Evolutionary conservation across 2,797 vertebrate species (phyloP).

Genomic region (Nannoperca obscura): DNA sequence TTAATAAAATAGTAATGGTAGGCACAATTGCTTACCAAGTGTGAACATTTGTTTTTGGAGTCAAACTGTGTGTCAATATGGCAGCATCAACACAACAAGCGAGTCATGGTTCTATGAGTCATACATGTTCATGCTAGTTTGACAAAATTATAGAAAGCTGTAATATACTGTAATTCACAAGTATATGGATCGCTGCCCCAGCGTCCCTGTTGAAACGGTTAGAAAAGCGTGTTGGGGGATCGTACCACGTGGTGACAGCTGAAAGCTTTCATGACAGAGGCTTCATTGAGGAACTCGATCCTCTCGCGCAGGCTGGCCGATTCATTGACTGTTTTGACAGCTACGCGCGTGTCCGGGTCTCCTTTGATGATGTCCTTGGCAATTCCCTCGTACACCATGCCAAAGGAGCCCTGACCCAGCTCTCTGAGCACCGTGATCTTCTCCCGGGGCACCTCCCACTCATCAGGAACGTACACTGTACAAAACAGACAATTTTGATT

Average conservation of each 20-base stretch:
- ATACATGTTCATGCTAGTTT: constrained; percentile 41
- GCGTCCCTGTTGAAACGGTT: neutral
- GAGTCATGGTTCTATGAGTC: constrained; percentile 49
- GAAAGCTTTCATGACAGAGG: constrained; percentile 98
- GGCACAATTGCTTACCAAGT: constrained; percentile 33
- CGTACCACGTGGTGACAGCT: constrained; percentile 98
- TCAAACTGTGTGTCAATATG: constrained; percentile 62
- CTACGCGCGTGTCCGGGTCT: constrained; percentile 91
- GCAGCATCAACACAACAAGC: constrained; percentile 41
- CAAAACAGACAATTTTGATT: constrained; percentile 1
- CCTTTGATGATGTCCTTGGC: constrained; percentile 96
- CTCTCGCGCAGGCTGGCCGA: constrained; percentile 95
- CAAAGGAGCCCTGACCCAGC: constrained; percentile 97
- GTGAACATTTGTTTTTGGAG: constrained; percentile 53
- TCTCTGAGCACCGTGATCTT: constrained; percentile 93
- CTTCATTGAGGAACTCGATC: constrained; percentile 98
- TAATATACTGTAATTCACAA: constrained; percentile 5
- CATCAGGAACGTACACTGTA: constrained; percentile 94
- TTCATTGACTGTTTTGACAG: constrained; percentile 97
- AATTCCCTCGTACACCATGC: constrained; percentile 97
- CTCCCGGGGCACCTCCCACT: constrained; percentile 97
- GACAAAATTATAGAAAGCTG: constrained; percentile 7
- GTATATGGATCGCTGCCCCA: constrained; percentile 13
- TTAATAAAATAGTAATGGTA: constrained; percentile 17
- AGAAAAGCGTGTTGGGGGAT: fast-evolving